Base-by-base conservation (phyloP, 2,113 vertebrate species). In the Uria aalge region DNA sequence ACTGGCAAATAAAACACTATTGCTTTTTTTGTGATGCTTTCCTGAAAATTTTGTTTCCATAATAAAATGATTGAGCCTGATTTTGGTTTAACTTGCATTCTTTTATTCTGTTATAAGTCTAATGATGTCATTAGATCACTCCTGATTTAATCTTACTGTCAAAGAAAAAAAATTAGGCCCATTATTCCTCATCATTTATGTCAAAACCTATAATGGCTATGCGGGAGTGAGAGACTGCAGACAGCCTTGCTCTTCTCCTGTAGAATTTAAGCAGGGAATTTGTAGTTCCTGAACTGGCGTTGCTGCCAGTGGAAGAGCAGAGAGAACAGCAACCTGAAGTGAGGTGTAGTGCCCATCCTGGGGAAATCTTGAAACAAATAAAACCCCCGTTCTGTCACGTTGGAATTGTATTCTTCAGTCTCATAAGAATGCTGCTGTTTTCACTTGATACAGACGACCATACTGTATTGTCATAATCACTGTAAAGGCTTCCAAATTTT, bases 111-210 rank as follows among this genome's bases (percentile, higher is more conserved):
- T 95, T 90, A 38, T 6, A 76, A 85, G 41, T 71, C 68, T 90
- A 1, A 59, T 80, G 85, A 90, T 90, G 57, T 72, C 34, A 94
- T 97, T 96, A 96, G 90, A 73, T 88, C 45, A 74, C 71, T 94
- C 90, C 85, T 92, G 94, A 92, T 95, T 85, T 92, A 90, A 96
- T 97, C 82, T 93, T 63, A 59, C 9, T 93, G 78, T 86, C 94
- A 94, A 93, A 85, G 45, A 64, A 88, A 94, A 96, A 93, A 74
- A 91, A 91, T 60, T 48, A 94, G 0, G 1, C 45, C 57, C 67
- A 62, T 94, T 38, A 96, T 94, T 90, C 60, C 90, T 94, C 85
- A 75, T 97, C 36, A 85, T 92, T 92, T 94, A 67, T 85, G 96
- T 93, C 88, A 8, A 92, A 95, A 43, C 36, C 47, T 71, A 3